phyloP scores from a whole-genome alignment of 2,888 invertebrate genomes.

The Mesorhabditis spiculigera region DNA sequence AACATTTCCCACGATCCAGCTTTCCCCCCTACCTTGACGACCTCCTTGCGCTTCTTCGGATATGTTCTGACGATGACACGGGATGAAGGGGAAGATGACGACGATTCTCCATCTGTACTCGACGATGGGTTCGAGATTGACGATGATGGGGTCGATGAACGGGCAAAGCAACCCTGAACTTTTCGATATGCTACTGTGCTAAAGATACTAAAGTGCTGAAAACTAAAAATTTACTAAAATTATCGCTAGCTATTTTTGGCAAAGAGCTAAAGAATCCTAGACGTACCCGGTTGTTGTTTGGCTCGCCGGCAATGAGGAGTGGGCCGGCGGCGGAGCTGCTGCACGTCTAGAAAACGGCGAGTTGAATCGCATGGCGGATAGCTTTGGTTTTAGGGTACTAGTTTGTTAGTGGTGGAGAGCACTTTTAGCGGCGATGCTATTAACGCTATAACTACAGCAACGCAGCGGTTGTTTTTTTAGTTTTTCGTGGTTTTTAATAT shows the following conservation, averaged over 20 bases:
- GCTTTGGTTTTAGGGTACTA: too few species aligned
- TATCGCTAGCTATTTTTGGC: too few species aligned
- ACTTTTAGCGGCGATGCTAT: too few species aligned
- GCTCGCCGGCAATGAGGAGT: background rate
- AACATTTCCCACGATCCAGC: background rate
- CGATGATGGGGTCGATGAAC: background rate
- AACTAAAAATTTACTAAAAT: too few species aligned
- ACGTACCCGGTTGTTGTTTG: background rate
- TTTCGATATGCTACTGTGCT: too few species aligned
- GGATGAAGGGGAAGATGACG: background rate
- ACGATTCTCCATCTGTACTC: background rate
- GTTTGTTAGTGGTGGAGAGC: too few species aligned
- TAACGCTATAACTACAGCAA: too few species aligned
- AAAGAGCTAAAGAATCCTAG: too few species aligned
- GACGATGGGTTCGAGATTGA: background rate
- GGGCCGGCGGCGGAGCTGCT: background rate
- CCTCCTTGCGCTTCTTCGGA: background rate
- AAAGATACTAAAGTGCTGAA: too few species aligned
- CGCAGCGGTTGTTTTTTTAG: too few species aligned
- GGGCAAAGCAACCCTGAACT: background rate
- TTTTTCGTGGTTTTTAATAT: too few species aligned
- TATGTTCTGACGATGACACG: background rate
- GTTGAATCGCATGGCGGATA: too few species aligned
- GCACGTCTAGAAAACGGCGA: background rate
- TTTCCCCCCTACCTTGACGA: constrained; percentile 1